phyloP scores from a whole-genome alignment of 2,888 invertebrate species.

The Metallyticus violacea region DNA sequence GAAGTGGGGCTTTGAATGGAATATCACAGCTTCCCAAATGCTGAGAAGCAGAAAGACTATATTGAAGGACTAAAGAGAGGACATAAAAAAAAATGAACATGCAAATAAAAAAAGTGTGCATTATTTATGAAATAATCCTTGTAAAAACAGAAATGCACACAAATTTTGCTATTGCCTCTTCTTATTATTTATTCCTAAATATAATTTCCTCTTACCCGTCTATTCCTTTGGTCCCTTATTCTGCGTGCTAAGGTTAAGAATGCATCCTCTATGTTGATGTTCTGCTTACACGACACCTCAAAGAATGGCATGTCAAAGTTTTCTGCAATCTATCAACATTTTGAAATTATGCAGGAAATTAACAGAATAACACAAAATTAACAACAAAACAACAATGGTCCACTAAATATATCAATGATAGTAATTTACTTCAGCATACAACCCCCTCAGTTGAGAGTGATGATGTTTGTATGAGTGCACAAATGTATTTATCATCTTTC shows the following conservation, averaged over 20 bases:
- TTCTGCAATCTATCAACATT: slow-evolving; percentile 68
- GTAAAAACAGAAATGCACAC: too few relatives aligned
- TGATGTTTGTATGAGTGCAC: too few relatives aligned
- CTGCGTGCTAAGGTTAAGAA: slow-evolving; percentile 77
- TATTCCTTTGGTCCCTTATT: slow-evolving; percentile 77
- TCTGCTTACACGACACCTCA: slow-evolving; percentile 83
- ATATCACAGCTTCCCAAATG: not conserved
- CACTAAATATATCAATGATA: not conserved
- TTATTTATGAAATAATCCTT: too few relatives aligned
- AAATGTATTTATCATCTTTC: too few relatives aligned
- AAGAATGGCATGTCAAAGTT: slow-evolving; percentile 86
- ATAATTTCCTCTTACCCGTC: slow-evolving; percentile 55
- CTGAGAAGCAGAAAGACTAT: too few relatives aligned
- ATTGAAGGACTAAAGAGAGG: too few relatives aligned
- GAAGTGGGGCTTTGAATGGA: too few relatives aligned
- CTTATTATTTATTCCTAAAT: slow-evolving; percentile 29
- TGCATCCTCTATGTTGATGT: slow-evolving; percentile 80
- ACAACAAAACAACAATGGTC: not conserved
- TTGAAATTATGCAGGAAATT: not conserved
- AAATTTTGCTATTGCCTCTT: too few relatives aligned
- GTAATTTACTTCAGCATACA: not conserved
- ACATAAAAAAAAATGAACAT: not conserved
- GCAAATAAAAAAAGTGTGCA: too few relatives aligned
- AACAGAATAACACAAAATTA: not conserved
- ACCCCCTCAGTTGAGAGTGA: too few relatives aligned